Base-by-base conservation (phyloP, 2,113 vertebrate species). In the Blennius ocellaris region DNA sequence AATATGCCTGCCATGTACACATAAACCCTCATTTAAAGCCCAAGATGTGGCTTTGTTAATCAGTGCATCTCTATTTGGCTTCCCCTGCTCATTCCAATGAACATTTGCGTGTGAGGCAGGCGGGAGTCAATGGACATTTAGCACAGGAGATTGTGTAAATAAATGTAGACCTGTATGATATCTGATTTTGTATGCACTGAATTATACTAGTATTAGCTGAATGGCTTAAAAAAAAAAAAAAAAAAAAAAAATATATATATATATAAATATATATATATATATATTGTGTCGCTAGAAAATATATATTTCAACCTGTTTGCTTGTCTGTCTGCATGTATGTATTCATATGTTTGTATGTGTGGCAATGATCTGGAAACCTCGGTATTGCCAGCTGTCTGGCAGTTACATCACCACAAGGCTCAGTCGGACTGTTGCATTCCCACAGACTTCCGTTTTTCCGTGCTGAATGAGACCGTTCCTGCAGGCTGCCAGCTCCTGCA, bases 391-490 rank as follows among this genome's bases (percentile, higher is more conserved):
- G 44, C 61, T 67, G 53, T 59, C 30, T 76, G 76, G 78, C 53
- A 44, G 69, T 83, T 64, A 77, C 69, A 86, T 73, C 56, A 82
- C 48, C 54, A 5, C 66, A 59, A 47, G 16, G 61, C 64, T 84
- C 78, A 73, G 76, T 50, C 56, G 73, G 70, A 66, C 51, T 48
- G 76, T 82, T 88, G 76, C 71, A 73, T 86, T 87, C 67, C 80
- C 66, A 70, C 78, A 73, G 76, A 83, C 82, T 90, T 90, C 80
- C 48, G 79, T 74, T 76, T 47, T 69, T 71, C 71, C 67, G 74
- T 73, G 69, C 54, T 85, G 81, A 88, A 81, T 86, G 72, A 84
- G 86, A 89, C 67, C 73, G 71, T 84, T 71, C 48, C 60, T 74
- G 41, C 52, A 50, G 49, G 75, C 70, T 86, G 77, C 87, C 82